Evolutionary conservation across 1,140 invertebrate species (phyloP), one percentile per base, ranked within the genome.

Genomic region (Bombus impatiens): DNA sequence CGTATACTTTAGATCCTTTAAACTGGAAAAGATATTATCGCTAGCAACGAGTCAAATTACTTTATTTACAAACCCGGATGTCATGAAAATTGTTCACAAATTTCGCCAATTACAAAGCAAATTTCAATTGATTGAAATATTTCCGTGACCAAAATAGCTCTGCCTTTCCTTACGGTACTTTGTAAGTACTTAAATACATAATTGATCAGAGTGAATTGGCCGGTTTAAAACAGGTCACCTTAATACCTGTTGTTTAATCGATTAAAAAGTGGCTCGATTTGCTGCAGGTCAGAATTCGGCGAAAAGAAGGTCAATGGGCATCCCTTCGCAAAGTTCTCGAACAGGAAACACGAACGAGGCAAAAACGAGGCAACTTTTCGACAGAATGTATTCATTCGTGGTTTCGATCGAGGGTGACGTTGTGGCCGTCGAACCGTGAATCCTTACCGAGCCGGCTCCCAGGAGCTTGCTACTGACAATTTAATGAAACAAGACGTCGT

Each of bases 401-500:
- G 25, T n/a, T 71, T 86, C 72, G 78, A 89, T 90, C 76, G 65
- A 59, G 40, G 44, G n/a, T 83, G 77, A 86, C 76, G 86, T 87
- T 59, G n/a, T 32, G 77, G 72, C 67, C 83, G 80, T 81, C 83
- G 88, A 90, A 83, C 88, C 89, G 86, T 88, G 89, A 90, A 90
- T 90, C 86, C 79, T 90, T 81, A 68, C 79, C 86, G 81, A 84
- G 86, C 90, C 82, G 86, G 59, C 86, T 90, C 82, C 82, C 82
- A 88, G 83, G 70, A 85, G 82, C 80, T 72, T 37, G 42, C 32
- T 87, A 35, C 71, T 83, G 77, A 76, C 72, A 74, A 79, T 88
- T 90, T 90, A 88, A 88, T 87, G 81, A 90, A 89, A 87, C 88
- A 87, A 88, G 88, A 85, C 82, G 89, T 90, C 78, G 85, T 76